These are phyloP conservation scores for Pleuronectes platessa DNA, from an alignment of 2,113 vertebrate genomes.

Conservation along the genomic window DNA sequence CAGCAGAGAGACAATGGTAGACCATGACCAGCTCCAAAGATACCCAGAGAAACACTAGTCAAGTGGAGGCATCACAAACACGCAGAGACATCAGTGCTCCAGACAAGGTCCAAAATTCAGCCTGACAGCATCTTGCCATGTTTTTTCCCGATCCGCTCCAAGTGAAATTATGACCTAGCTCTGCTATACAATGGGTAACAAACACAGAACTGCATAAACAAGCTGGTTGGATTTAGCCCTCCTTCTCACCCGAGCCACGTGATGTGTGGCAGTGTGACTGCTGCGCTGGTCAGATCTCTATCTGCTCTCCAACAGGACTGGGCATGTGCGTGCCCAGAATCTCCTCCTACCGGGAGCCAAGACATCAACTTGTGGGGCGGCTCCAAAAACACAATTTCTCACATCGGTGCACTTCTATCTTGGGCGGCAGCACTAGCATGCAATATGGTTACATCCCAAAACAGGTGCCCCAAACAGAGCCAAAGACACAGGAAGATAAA, in stretches of 20 bases:
- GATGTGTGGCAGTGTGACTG: slow-evolving; percentile 64
- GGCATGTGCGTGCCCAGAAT: slow-evolving; percentile 45
- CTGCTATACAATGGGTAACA: slow-evolving; percentile 54
- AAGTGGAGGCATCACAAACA: slow-evolving; percentile 24
- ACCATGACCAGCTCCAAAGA: slow-evolving; percentile 34
- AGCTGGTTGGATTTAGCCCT: slow-evolving; percentile 45
- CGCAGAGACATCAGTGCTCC: slow-evolving; percentile 28
- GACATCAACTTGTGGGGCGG: slow-evolving; percentile 58
- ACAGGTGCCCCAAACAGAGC: slow-evolving; percentile 30
- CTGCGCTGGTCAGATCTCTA: slow-evolving; percentile 53
- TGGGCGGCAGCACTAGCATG: slow-evolving; percentile 42
- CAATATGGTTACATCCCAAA: slow-evolving; percentile 55
- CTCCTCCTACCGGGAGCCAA: slow-evolving; percentile 65
- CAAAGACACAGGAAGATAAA: slow-evolving; percentile 38
- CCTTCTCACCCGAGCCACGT: slow-evolving; percentile 59
- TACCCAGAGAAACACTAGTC: slow-evolving; percentile 11
- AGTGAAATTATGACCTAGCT: slow-evolving; percentile 61
- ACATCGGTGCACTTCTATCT: slow-evolving; percentile 67
- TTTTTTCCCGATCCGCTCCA: slow-evolving; percentile 28
- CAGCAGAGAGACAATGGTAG: slow-evolving; percentile 27
- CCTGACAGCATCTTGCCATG: slow-evolving; percentile 35
- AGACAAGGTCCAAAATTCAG: slow-evolving; percentile 47
- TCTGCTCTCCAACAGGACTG: slow-evolving; percentile 54
- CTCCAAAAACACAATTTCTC: slow-evolving; percentile 76
- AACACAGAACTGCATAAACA: slow-evolving; percentile 62